Percentiles rank a stretch among this genome's conserved stretches.
Conservation (phyloP, 2,888 invertebrate genomes). For the Rhingia rostrata region DNA sequence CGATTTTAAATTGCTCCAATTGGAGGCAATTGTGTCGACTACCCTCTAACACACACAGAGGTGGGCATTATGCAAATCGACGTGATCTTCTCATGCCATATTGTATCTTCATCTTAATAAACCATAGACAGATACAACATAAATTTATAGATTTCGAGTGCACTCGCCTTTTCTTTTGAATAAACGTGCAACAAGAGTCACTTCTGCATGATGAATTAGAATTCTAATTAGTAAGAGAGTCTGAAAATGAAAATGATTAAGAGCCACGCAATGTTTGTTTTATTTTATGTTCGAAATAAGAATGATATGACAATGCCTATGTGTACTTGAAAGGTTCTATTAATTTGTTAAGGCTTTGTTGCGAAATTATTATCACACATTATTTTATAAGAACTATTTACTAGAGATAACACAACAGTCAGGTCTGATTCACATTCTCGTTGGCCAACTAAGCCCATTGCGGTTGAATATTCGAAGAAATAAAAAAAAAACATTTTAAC, state of each 20-base stretch:
- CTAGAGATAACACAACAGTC: conserved; percentile 45
- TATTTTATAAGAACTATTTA: conserved; percentile 5
- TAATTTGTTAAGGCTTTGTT: conserved; percentile 20
- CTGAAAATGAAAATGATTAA: neutral
- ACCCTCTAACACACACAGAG: conserved; percentile 34
- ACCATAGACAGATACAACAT: neutral
- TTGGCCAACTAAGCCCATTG: neutral
- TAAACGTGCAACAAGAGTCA: conserved; percentile 9
- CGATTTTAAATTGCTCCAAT: conserved; percentile 80
- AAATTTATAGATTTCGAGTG: conserved; percentile 4
- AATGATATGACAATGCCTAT: conserved; percentile 1
- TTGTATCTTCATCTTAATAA: conserved; percentile 28
- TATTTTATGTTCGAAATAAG: conserved; percentile 1
- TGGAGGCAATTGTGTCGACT: conserved; percentile 73
- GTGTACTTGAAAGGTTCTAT: conserved; percentile 6
- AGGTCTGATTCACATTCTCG: neutral
- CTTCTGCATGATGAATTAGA: neutral
- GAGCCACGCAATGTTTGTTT: neutral
- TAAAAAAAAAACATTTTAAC: conserved; percentile 14
- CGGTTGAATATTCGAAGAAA: neutral
- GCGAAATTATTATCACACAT: conserved; percentile 39
- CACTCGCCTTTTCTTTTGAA: neutral
- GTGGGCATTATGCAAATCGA: conserved; percentile 49
- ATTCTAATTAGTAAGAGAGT: neutral
- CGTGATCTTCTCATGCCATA: conserved; percentile 36